Evolutionary conservation across 1,140 invertebrate species (phyloP), one percentile per base, ranked within the genome.

Genomic region (Drepana arcuata): DNA sequence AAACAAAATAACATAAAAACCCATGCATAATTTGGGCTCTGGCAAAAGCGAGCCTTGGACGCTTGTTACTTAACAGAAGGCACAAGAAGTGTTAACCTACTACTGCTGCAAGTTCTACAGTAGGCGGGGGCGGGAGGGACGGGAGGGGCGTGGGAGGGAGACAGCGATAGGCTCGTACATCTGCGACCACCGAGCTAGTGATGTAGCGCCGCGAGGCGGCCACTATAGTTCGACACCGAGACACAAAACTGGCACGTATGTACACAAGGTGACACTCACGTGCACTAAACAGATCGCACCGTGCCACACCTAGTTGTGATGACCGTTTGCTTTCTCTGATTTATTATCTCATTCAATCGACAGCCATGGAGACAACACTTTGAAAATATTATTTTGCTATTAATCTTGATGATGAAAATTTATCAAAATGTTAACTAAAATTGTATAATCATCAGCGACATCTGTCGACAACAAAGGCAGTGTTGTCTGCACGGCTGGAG

Each of bases 251-350:
- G n/a, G n/a, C n/a, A n/a, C n/a, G n/a, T 34, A 40, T 23, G 28
- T 33, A 41, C 38, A 46, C 14, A 6, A 15, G 27, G 43, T 43
- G 47, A 58, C 52, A 69, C 66, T 35, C 46, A 44, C 45, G 66
- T 63, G 59, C 65, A 55, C 46, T 54, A 57, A 61, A 57, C 50
- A 54, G 36, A 44, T 58, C 49, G 64, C 64, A 67, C 66, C 55
- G 71, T 78, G 71, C 67, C 73, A 73, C 69, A 67, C 61, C 47
- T 60, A 73, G 63, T 73, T 81, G 77, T 81, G 77, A 78, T 81
- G 77, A 74, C 61, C 49, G 52, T 67, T 68, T 73, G 59, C 62
- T 59, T 71, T 52, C 42, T 69, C 57, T 65, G 43, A 57, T 71
- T 66, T 71, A 71, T 72, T 72, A 78, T 73, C 71, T 47, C 32